phyloP scores from a whole-genome alignment of 2,797 vertebrate genomes.

The Tiaroga cobitis region DNA sequence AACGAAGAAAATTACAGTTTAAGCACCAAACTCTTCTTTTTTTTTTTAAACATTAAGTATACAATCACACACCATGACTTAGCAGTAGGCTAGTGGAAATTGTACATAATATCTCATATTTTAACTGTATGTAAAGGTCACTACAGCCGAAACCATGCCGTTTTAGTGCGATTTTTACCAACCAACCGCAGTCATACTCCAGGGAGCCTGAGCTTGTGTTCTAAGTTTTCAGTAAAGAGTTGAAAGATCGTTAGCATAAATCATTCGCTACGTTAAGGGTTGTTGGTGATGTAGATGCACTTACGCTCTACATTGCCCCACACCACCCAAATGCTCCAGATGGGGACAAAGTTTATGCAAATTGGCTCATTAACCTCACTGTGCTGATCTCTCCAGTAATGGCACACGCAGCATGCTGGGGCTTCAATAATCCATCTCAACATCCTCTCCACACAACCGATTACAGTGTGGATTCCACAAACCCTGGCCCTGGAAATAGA shows the following conservation, averaged over 20 bases:
- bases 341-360: slow-evolving; percentile 63
- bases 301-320: slow-evolving; percentile 33
- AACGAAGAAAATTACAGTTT: not conserved
- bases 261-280: slow-evolving; percentile 16
- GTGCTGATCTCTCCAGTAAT: slow-evolving; percentile 55
- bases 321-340: slow-evolving; percentile 52
- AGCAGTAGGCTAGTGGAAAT: slow-evolving; percentile 22
- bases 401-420: slow-evolving; percentile 50
- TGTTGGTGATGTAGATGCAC: slow-evolving; percentile 23
- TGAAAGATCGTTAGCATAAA: slow-evolving; percentile 42
- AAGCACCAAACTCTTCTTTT: not conserved
- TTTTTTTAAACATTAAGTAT: not conserved
- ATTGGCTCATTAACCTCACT: slow-evolving; percentile 64
- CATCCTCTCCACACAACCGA: slow-evolving; percentile 33
- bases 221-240: slow-evolving; percentile 20
- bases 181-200: slow-evolving; percentile 17
- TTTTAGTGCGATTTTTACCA: not conserved
- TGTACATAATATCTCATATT: slow-evolving; percentile 2
- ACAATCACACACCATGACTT: not conserved
- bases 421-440: slow-evolving; percentile 57
- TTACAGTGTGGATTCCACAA: slow-evolving; percentile 37
- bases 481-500: slow-evolving; percentile 33
- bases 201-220: slow-evolving; percentile 7
- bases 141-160: not conserved
- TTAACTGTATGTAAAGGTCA: slow-evolving; percentile 13